Evolutionary conservation across 2,113 vertebrate genomes (phyloP).

Genomic region (Phylloscopus trochiloides): DNA sequence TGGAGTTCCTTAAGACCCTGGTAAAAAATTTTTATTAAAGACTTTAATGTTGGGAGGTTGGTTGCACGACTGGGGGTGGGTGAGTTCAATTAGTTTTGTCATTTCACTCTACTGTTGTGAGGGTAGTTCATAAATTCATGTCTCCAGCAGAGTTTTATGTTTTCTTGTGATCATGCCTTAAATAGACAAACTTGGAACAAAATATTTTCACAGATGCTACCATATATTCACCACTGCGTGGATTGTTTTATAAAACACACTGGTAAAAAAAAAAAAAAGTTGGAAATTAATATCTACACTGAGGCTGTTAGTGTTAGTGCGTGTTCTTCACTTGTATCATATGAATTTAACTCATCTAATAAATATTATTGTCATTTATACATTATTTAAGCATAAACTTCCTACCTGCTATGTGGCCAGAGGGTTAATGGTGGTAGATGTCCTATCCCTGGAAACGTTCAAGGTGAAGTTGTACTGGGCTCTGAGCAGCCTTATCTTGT

Average conservation of each 20-base stretch:
- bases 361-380: not conserved
- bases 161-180: not conserved
- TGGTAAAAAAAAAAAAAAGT: not conserved
- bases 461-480: not conserved
- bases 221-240: not conserved
- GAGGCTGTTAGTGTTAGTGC: not conserved
- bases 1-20: constrained; percentile 87
- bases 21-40: constrained; percentile 70
- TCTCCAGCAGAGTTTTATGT: not conserved
- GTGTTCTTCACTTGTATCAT: not conserved
- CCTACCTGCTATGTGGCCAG: not conserved
- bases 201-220: not conserved
- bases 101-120: not conserved
- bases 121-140: not conserved
- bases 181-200: not conserved
- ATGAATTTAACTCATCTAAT: not conserved
- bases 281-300: not conserved
- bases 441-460: not conserved
- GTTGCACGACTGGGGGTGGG: not conserved
- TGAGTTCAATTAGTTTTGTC: not conserved
- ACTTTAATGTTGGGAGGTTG: not conserved
- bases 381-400: not conserved
- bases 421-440: not conserved
- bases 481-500: not conserved
- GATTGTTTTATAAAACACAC: not conserved